phyloP scores from a whole-genome alignment of 2,888 invertebrate species.

The Hydriomena furcata region DNA sequence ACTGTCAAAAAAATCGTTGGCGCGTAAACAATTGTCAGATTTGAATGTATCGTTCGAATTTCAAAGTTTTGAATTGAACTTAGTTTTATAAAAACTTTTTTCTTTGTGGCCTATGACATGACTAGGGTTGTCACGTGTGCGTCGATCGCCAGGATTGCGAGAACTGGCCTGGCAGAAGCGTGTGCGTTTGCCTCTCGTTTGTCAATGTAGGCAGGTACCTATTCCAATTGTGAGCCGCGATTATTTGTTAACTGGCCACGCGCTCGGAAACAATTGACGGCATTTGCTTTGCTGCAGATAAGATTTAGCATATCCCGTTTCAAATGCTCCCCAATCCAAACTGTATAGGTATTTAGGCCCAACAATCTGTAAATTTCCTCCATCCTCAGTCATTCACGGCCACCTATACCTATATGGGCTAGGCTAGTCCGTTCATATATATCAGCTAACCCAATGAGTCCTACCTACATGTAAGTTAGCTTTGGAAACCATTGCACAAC shows the following conservation, averaged over 20 bases:
- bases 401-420: no score
- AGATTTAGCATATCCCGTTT: constrained; percentile 68
- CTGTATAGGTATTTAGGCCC: no score
- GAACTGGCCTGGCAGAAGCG: constrained; percentile 62
- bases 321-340: constrained; percentile 20
- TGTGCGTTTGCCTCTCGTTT: constrained; percentile 55
- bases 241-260: constrained; percentile 81
- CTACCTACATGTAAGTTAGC: no score
- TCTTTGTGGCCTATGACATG: constrained; percentile 31
- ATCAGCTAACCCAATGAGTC: no score
- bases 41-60: constrained; percentile 20
- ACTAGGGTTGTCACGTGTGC: constrained; percentile 60
- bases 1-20: constrained; percentile 17
- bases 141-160: constrained; percentile 68
- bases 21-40: constrained; percentile 14
- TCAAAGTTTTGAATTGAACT: constrained; percentile 22
- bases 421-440: no score
- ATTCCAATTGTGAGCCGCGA: constrained; percentile 77
- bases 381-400: no score
- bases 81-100: constrained; percentile 2
- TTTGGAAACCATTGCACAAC: no score
- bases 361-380: no score
- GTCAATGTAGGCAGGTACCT: constrained; percentile 56
- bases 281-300: constrained; percentile 70
- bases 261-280: constrained; percentile 80